Conservation (phyloP, 37 sponge, comb jelly and placozoan genomes). For the Ianthella basta region DNA sequence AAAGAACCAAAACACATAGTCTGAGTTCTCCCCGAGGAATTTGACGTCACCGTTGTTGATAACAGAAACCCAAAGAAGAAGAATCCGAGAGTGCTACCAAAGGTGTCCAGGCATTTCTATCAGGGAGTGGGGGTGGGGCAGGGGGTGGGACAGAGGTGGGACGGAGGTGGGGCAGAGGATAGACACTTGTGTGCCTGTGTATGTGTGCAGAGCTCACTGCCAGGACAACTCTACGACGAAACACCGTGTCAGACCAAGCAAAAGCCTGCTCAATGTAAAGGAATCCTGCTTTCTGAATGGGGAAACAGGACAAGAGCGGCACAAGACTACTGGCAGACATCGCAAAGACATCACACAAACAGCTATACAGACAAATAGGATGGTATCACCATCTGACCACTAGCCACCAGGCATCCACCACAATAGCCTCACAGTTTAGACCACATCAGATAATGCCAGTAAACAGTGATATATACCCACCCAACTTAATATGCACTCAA, state of each 20-base stretch:
- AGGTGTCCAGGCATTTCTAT: constrained; percentile 43
- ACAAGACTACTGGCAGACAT: too few species aligned
- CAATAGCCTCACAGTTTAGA: too few species aligned
- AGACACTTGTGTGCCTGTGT: too few species aligned
- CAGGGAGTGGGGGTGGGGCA: not conserved
- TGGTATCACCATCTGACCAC: too few species aligned
- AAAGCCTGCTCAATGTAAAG: constrained; percentile 82
- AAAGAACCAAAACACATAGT: constrained; percentile 50
- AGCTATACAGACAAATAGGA: too few species aligned
- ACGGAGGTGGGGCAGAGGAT: too few species aligned
- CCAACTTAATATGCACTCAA: too few species aligned
- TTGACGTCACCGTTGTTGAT: constrained; percentile 27
- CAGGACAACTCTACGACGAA: constrained; percentile 78
- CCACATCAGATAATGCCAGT: too few species aligned
- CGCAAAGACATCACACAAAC: too few species aligned
- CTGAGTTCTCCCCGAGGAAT: constrained; percentile 64
- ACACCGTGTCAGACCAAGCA: constrained; percentile 47
- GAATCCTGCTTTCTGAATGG: constrained; percentile 87
- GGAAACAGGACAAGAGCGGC: not conserved
- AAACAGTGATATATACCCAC: too few species aligned
- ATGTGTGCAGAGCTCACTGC: constrained; percentile 50
- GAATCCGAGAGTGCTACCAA: constrained; percentile 54
- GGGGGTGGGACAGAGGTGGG: too few species aligned
- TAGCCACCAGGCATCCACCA: too few species aligned
- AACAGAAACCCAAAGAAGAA: constrained; percentile 84